Evolutionary conservation across 1,140 invertebrate species (phyloP), one percentile per base, ranked within the genome.

Genomic region (Drosophila parabipectinata): DNA sequence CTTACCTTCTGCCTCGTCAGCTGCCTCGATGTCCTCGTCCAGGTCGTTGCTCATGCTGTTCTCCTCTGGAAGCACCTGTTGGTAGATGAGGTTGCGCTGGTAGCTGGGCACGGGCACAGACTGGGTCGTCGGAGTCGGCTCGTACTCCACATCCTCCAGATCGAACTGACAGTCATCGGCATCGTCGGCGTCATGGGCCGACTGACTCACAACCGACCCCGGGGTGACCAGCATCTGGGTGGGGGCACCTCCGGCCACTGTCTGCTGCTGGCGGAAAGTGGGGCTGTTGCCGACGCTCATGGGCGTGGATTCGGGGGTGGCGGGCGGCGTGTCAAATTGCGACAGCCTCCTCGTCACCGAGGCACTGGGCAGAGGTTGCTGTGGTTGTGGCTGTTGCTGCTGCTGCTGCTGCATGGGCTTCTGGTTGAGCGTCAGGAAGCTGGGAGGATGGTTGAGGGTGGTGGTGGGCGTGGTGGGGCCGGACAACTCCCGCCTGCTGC

Each of bases 201-300:
- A 51, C 37, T 34, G 26, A 41, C 50, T 50, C 39, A 44, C 2
- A 18, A 15, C 41, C n/a, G 8, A n/a, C 4, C 41, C 41, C 5
- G 12, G 37, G 37, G 50, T 55, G n/a, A 54, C 26, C 26, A 73
- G 4, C 44, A 39, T 67, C 9, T 67, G 63, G 51, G 41, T 57
- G 30, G 44, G 21, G 30, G n/a, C 32, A 26, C 45, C 62, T 8
- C 15, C 48, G n/a, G 24, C 32, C 24, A 47, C 39, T 24, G 68
- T 72, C 9, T 47, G 44, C n/a, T 47, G 44, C 45, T 91, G 91
- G 12, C 84, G 73, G 51, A 92, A 92, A 56, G 89, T 92, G 52
- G 91, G 91, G 66, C 91, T 92, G 51, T 92, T 92, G 55, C 91
- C 87, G 24, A 92, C 90, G 72, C 91, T 92, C 91, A 92, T 92